Evolutionary conservation across 2,888 invertebrate species (phyloP).

Genomic region (Agapostemon virescens): DNA sequence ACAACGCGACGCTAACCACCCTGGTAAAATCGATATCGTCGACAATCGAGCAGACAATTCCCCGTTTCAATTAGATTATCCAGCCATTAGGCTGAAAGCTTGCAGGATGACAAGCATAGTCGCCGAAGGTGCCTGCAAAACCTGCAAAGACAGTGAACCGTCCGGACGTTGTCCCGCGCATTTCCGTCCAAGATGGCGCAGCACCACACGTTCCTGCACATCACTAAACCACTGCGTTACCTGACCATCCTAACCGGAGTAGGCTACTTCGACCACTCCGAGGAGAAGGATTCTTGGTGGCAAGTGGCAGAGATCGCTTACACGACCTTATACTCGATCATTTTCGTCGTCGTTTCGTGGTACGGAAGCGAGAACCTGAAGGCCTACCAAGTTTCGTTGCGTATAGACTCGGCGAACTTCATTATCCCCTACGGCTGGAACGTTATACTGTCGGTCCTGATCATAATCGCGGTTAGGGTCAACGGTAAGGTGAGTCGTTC

Average conservation of each 20-base stretch:
- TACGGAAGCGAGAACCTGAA: neutral
- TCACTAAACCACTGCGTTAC: slow-evolving; percentile 42
- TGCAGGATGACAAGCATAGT: neutral
- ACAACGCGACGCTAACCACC: slow-evolving; percentile 5
- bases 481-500: slow-evolving; percentile 47
- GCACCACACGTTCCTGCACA: slow-evolving; percentile 36
- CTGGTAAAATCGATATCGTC: slow-evolving; percentile 27
- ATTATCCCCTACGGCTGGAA: slow-evolving; percentile 41
- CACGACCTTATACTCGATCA: neutral
- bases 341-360: neutral
- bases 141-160: neutral
- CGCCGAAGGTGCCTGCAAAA: neutral
- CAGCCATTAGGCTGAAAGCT: neutral
- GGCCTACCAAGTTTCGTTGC: neutral
- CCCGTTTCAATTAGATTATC: neutral
- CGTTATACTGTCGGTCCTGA: slow-evolving; percentile 34
- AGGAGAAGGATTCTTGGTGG: fast-evolving
- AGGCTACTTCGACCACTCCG: slow-evolving; percentile 18
- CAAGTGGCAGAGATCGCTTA: neutral
- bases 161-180: neutral
- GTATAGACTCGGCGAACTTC: neutral
- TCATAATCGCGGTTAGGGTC: slow-evolving; percentile 47
- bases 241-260: slow-evolving; percentile 44
- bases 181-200: slow-evolving; percentile 33
- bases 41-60: neutral